Percentiles rank a stretch among this genome's conserved stretches.
Evolutionary conservation across 1,140 invertebrate species (phyloP).

Genomic region (Steinernema khuongi): DNA sequence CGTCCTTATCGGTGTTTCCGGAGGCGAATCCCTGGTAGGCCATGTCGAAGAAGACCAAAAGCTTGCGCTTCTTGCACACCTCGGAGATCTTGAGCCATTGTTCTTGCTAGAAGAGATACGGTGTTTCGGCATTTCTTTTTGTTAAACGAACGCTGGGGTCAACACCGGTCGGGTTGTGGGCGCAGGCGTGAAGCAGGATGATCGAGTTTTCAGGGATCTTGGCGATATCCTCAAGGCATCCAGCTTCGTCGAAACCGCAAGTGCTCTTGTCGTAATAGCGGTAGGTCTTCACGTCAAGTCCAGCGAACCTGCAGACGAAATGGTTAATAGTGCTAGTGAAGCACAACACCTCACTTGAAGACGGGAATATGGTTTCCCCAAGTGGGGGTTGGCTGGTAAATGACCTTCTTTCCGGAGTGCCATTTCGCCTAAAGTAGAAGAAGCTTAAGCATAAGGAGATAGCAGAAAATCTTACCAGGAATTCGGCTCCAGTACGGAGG

Average conservation of each 20-base stretch:
- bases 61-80: conserved; percentile 69
- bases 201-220: conserved; percentile 88
- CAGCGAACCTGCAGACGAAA: conserved; percentile 66
- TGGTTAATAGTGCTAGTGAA: background rate
- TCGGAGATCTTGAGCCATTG: conserved; percentile 81
- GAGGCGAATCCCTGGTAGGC: conserved; percentile 85
- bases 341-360: conserved; percentile 68
- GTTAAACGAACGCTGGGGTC: conserved; percentile 61
- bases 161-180: conserved; percentile 97
- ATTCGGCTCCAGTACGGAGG: conserved; percentile 82
- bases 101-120: conserved; percentile 64
- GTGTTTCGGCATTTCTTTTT: background rate
- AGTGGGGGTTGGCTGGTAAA: conserved; percentile 87
- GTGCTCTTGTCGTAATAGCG: conserved; percentile 91
- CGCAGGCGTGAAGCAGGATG: conserved; percentile 91
- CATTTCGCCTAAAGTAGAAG: conserved; percentile 63
- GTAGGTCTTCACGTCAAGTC: conserved; percentile 80
- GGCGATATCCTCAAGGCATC: conserved; percentile 80
- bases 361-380: conserved; percentile 97
- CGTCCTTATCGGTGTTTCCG: conserved; percentile 80
- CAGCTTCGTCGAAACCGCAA: conserved; percentile 87
- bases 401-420: conserved; percentile 65
- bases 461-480: conserved; percentile 77
- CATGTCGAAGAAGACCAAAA: conserved; percentile 98
- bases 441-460: background rate